phyloP scores from a whole-genome alignment of 92 coral and sea anemone species.

The Anthopleura xanthogrammica region DNA sequence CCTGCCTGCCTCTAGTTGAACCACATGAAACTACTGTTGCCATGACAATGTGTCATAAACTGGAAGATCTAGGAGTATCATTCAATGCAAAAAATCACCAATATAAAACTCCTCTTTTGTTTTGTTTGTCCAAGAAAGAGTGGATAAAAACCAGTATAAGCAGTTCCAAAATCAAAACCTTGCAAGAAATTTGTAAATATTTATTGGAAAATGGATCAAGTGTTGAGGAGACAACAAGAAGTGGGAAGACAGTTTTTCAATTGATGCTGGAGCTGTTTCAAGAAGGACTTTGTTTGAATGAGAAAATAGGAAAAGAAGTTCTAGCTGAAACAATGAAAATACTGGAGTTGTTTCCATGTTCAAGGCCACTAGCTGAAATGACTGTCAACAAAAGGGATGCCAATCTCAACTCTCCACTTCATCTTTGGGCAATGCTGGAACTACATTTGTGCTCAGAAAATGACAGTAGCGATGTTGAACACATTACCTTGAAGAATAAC shows the following conservation, averaged over 20 bases:
- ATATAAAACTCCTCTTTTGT: background rate
- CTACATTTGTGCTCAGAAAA: background rate
- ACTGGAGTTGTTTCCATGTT: background rate
- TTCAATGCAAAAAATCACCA: background rate
- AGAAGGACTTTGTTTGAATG: background rate
- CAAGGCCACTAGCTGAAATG: background rate
- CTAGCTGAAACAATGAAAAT: background rate
- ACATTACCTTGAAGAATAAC: background rate
- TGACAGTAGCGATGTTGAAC: background rate
- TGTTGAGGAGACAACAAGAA: background rate
- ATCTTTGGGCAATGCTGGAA: constrained; percentile 15
- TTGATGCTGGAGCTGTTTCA: background rate
- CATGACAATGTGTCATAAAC: background rate
- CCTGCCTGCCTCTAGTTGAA: background rate
- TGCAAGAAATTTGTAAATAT: background rate
- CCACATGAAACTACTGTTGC: background rate
- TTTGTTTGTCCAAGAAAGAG: background rate
- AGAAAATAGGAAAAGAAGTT: background rate
- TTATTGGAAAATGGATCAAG: background rate
- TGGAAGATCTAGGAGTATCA: background rate
- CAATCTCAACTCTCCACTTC: constrained; percentile 18
- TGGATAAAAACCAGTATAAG: background rate
- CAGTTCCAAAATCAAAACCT: background rate
- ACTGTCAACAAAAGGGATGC: constrained; percentile 5
- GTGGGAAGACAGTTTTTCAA: background rate